These are phyloP conservation scores for Rhagophthalmus giganteus DNA, from an alignment of 2,888 invertebrate species.

Conservation along the genomic window DNA sequence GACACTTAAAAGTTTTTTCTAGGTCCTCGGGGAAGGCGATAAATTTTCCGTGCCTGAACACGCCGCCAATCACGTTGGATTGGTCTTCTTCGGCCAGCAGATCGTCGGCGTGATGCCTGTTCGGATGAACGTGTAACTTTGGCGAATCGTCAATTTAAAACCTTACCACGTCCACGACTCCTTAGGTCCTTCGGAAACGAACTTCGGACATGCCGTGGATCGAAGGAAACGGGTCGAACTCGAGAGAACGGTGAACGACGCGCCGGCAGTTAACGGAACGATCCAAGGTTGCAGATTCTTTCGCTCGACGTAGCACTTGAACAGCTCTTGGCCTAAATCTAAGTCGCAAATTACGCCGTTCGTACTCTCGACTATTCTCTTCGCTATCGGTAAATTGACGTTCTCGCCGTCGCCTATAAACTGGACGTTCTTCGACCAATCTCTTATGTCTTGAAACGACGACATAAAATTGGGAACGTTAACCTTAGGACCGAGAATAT, in stretches of 20 bases:
- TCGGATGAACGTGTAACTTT: no score
- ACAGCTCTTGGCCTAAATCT: slow-evolving; percentile 16
- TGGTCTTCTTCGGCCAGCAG: slow-evolving; percentile 3
- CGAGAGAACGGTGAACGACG: background rate
- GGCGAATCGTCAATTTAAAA: no score
- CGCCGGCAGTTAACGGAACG: slow-evolving; percentile 19
- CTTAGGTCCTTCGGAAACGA: background rate
- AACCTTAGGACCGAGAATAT: slow-evolving; percentile 24
- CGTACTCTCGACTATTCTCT: slow-evolving; percentile 10
- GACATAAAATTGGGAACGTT: slow-evolving; percentile 9
- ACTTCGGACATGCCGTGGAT: background rate
- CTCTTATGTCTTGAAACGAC: slow-evolving; percentile 9
- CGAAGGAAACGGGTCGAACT: slow-evolving; percentile 9
- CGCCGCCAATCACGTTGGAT: slow-evolving; percentile 19
- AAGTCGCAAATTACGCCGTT: slow-evolving; percentile 17
- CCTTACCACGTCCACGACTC: slow-evolving; percentile 10
- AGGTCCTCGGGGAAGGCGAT: slow-evolving; percentile 18
- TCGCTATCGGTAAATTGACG: slow-evolving; percentile 9
- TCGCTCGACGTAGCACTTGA: slow-evolving; percentile 7
- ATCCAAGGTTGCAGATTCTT: slow-evolving; percentile 18
- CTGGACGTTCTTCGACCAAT: slow-evolving; percentile 18
- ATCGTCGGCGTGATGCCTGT: slow-evolving; percentile 16
- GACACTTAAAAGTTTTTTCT: slow-evolving; percentile 12
- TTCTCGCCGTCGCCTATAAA: slow-evolving; percentile 10
- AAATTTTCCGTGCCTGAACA: slow-evolving; percentile 12